Conservation (phyloP, 2,113 vertebrate genomes). For the Alligator sinensis region DNA sequence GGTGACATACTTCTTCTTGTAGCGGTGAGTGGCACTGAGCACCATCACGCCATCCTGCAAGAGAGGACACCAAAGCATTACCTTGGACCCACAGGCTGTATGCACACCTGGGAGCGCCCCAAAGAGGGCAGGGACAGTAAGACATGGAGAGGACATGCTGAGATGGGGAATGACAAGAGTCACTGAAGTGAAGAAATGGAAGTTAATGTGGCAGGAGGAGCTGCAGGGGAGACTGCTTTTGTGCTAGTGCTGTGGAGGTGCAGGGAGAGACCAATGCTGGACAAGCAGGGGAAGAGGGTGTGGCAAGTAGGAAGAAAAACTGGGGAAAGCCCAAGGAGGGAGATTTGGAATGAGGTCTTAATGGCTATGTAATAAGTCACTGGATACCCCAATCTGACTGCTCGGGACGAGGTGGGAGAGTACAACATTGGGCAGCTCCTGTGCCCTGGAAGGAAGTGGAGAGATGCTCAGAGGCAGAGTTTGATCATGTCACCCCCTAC, state of each 20-base stretch:
- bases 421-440: not conserved
- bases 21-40: conserved; percentile 95
- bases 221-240: not conserved
- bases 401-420: fast-evolving
- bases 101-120: not conserved
- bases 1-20: conserved; percentile 99
- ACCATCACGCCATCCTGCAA: conserved; percentile 96
- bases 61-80: not conserved
- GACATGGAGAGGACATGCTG: not conserved
- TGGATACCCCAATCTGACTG: not conserved
- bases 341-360: not conserved
- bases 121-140: not conserved
- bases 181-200: not conserved
- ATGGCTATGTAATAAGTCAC: not conserved
- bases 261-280: not conserved
- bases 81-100: not conserved
- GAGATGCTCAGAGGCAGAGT: no score
- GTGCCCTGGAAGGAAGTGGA: no score
- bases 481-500: no score
- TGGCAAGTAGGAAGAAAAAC: not conserved
- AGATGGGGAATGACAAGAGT: not conserved
- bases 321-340: not conserved
- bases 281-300: not conserved
- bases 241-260: not conserved
- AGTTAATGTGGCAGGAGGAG: not conserved